Evolutionary conservation across 2,888 invertebrate species (phyloP).

Genomic region (Saturnia pavonia): DNA sequence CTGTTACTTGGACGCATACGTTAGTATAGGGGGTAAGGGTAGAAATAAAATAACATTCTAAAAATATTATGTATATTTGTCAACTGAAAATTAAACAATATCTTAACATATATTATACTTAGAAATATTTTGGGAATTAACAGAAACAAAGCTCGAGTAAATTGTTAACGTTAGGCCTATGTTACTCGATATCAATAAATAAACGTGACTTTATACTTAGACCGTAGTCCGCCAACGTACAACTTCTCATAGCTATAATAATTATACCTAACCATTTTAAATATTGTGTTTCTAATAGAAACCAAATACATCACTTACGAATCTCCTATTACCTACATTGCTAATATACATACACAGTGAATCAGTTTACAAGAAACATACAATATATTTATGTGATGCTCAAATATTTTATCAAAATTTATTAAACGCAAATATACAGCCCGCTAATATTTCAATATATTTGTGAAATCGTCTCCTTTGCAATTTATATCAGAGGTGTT

Average conservation of each 20-base stretch:
- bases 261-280: conserved; percentile 42
- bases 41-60: conserved; percentile 41
- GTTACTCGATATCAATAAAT: conserved; percentile 50
- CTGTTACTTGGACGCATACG: neutral
- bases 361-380: conserved; percentile 46
- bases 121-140: conserved; percentile 70
- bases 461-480: neutral
- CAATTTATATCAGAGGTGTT: too few species aligned
- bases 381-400: conserved; percentile 35
- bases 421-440: neutral
- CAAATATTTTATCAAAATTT: conserved; percentile 21
- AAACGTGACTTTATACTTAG: conserved; percentile 30
- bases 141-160: conserved; percentile 61
- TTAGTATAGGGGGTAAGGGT: neutral
- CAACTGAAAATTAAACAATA: conserved; percentile 80
- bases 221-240: conserved; percentile 16
- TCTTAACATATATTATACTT: conserved; percentile 69
- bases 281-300: conserved; percentile 51
- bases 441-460: neutral
- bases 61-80: conserved; percentile 80
- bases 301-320: conserved; percentile 58
- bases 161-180: conserved; percentile 66
- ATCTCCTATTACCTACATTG: conserved; percentile 67
- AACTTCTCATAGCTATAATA: conserved; percentile 20
- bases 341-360: conserved; percentile 73